Evolutionary conservation across 2,888 invertebrate species (phyloP), one percentile per base, ranked within the genome.

Genomic region (Aphidius colemani): DNA sequence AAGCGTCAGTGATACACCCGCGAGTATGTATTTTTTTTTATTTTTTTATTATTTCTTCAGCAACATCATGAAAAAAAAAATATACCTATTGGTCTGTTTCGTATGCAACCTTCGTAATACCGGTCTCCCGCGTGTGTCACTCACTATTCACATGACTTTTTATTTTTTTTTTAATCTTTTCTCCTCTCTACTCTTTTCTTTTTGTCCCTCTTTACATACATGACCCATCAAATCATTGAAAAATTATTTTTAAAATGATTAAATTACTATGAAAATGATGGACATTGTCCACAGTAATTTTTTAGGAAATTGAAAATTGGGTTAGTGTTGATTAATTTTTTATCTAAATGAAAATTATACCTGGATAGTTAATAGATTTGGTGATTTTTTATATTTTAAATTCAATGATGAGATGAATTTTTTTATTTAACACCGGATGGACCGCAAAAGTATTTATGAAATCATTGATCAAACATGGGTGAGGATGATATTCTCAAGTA

Each of bases 391-490:
- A 6, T 13, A 6, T 48, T 13, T 13, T 7, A 48, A 13, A 11
- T 8, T 7, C 4, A 18, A 57, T 5, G 10, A 7, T 44, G 18
- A 10, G 44, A 18, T 6, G 8, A 39, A 7, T 57, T 57, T 57
- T 40, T 30, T 55, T 40, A 18, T 45, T 8, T 44, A 9, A 53
- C 59, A 72, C 75, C 76, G 78, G 78, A 80, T 81, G 81, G 81
- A 80, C 81, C 80, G 30, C 30, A 30, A 80, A 67, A 69, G 72
- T 61, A 30, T 18, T 51, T 43, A 58, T 76, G 77, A 74, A 74
- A 74, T 77, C 78, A 75, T 66, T 75, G 74, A 73, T 69, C 76
- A 81, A 81, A 81, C 70, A 81, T 77, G 74, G 78, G 79, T 67
- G 78, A 77, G 81, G 75, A 72, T 30, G 5, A 30, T 30, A 30